Evolutionary conservation across 1,140 invertebrate species (phyloP), one percentile per base, ranked within the genome.

Genomic region (Heliconius himera): DNA sequence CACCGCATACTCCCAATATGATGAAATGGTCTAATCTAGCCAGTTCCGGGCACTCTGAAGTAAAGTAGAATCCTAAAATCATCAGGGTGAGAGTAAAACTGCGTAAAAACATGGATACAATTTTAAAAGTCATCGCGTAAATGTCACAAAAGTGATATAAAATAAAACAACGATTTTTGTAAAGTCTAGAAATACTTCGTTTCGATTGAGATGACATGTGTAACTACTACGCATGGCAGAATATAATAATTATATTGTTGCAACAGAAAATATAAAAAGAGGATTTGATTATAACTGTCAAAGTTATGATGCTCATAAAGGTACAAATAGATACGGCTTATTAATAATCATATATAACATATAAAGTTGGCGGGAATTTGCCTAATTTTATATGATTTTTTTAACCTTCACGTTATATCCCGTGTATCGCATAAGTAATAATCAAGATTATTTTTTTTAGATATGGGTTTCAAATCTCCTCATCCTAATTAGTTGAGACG

Each of bases 1-100:
- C 80, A n/a, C 90, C 90, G 20, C 86, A 91, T 1, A 88, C 81
- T n/a, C 90, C 90, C n/a, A 86, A 77, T 71, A 88, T 85, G 18
- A 88, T 74, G 54, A 93, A 93, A 70, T 86, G 83, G 26, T 82
- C 78, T 29, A 83, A 81, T 2, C 76, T 81, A 29, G 81, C 75
- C 51, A 89, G 79, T 38, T 88, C 66, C 20, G 73, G 70, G 74
- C 80, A 71, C 82, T 92, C 90, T 3, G 89, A 89, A 51, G 78
- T 86, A 71, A 84, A 89, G 41, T 88, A 90, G 66, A 84, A 86
- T 33, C 78, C 87, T 8, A 89, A 16, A 3, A 83, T 51, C 88
- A 89, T 87, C 72, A 89, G 60, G 8, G 81, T 26, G 6, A 88
- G 73, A 70, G 81, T 74, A 11, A 88, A 33, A 54, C 88, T 87